Base-by-base conservation (phyloP, 2,888 invertebrate species). In the Heliconius erato region DNA sequence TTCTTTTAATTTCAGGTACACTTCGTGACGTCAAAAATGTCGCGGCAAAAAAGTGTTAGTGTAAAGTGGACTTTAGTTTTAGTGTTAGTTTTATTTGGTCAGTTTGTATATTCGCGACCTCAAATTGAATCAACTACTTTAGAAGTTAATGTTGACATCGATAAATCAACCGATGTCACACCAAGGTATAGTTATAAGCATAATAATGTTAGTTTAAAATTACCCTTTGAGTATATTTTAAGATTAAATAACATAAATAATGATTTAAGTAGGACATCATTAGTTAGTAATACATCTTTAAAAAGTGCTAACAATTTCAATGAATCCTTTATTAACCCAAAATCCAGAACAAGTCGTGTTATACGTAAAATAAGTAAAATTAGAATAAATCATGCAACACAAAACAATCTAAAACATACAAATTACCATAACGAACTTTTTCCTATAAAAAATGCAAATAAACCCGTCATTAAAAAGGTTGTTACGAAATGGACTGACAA, bases 401-500 rank as follows among this genome's bases (percentile, higher is more conserved):
- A 59, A 35, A 80, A 68, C 3, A 76, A 79, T 63, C 26, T 32
- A 2, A 23, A 71, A 54, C 68, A 76, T 77, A 40, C 71, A 59
- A 68, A 74, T n/a, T 26, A 26, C 68, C 74, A 74, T 68, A 69
- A 12, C 59, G 59, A 79, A 19, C 12, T 32, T 28, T 74, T 68
- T 67, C 35, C 63, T 49, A 49, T 63, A 35, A 85, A 85, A 65
- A 87, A 87, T 84, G 90, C 85, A 83, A 91, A 88, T 81, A 95
- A 91, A 87, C 91, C 93, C n/a, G 84, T 89, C 14, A 96, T 95
- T 40, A 92, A 89, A 90, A 96, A 95, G 90, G 92, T 96, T 6
- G 86, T 96, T 1, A 96, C 96, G 1, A 96, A 96, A 91, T 96
- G 96, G 96, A 94, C 93, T 0, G 96, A 96, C 85, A 92, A 92